Conservation (phyloP, 2,113 vertebrate species). For the Perca flavescens region DNA sequence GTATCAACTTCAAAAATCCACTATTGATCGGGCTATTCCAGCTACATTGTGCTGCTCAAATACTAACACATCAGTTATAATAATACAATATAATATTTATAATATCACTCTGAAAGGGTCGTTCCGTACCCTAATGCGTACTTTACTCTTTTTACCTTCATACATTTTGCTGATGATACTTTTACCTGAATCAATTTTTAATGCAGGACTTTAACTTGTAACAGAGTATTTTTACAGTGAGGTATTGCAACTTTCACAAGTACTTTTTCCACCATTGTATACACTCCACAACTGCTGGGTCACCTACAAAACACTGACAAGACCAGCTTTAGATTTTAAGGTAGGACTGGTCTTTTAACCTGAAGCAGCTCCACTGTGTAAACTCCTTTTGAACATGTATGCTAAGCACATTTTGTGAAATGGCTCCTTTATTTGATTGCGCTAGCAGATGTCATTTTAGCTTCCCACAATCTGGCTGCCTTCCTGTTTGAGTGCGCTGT, state of each 20-base stretch:
- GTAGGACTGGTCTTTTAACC: slow-evolving; percentile 25
- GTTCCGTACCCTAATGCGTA: background rate
- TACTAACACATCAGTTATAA: background rate
- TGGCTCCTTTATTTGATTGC: slow-evolving; percentile 80
- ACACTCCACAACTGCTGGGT: slow-evolving; percentile 29
- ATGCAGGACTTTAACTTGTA: background rate
- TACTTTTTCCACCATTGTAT: background rate
- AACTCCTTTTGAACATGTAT: slow-evolving; percentile 62
- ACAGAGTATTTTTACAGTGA: background rate
- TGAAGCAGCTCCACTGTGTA: slow-evolving; percentile 51
- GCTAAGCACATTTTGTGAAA: slow-evolving; percentile 79
- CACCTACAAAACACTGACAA: slow-evolving; percentile 8
- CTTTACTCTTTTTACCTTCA: background rate
- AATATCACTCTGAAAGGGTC: background rate
- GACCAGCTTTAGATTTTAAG: slow-evolving; percentile 28
- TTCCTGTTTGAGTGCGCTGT: slow-evolving; percentile 81
- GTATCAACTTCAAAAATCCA: no score
- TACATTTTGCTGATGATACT: background rate
- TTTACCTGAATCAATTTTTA: background rate
- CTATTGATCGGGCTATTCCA: no score
- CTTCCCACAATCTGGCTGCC: slow-evolving; percentile 81
- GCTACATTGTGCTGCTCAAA: background rate
- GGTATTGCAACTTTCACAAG: background rate
- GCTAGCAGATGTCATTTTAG: slow-evolving; percentile 85
- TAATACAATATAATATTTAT: background rate